These are phyloP conservation scores for Cyclopterus lumpus DNA, from an alignment of 2,797 vertebrate species.

Conservation along the genomic window DNA sequence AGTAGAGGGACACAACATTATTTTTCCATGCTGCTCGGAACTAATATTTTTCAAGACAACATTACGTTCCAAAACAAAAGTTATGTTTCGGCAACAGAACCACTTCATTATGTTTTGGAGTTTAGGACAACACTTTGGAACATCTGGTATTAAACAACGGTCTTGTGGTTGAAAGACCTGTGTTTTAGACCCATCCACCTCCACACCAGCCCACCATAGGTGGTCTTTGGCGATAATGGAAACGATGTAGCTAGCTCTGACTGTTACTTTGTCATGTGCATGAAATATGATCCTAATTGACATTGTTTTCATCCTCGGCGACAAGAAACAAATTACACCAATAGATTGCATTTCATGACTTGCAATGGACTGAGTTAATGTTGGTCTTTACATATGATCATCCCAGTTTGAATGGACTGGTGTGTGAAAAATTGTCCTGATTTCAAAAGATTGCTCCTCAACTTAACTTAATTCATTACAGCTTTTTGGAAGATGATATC, in stretches of 20 bases:
- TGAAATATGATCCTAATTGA: not conserved
- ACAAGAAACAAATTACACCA: not conserved
- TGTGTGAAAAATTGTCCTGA: conserved; percentile 34
- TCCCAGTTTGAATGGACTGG: conserved; percentile 31
- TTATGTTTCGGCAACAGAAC: not conserved
- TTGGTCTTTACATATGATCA: conserved; percentile 8
- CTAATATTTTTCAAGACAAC: no score
- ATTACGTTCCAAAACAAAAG: not conserved
- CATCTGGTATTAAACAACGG: not conserved
- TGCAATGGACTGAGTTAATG: not conserved
- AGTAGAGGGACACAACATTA: no score
- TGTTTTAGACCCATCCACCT: not conserved
- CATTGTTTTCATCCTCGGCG: not conserved
- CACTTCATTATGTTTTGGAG: no score
- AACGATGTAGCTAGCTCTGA: not conserved
- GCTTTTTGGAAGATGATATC: conserved; percentile 41
- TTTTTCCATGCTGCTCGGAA: no score
- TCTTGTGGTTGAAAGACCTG: not conserved
- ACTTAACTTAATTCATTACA: conserved; percentile 32
- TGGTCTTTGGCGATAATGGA: no score
- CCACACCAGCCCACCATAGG: no score
- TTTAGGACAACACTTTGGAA: not conserved
- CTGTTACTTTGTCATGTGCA: not conserved
- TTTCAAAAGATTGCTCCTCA: conserved; percentile 44
- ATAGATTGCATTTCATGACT: not conserved